Base-by-base conservation (phyloP, 1,140 invertebrate species). In the Drosophila ohnishii region DNA sequence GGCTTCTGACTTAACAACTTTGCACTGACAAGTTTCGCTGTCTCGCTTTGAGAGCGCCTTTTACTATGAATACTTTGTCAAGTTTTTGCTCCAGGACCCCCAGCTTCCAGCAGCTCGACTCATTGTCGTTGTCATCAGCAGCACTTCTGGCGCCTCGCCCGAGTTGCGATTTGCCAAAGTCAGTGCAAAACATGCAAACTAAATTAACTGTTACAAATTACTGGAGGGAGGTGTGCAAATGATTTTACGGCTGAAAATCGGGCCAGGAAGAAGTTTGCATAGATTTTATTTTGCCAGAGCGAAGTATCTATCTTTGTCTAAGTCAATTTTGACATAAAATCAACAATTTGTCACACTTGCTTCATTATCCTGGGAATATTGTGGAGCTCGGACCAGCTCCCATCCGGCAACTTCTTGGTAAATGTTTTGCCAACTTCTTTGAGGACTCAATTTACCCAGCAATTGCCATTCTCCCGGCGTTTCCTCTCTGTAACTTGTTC, bases 1-100 rank as follows among this genome's bases (percentile, higher is more conserved):
- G 65, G 69, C 84, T 78, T 71, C 72, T 87, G 84, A 87, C 80
- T 87, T 87, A 87, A 88, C 77, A 87, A 87, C 84, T 87, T 87
- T 88, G 48, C 76, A 84, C 65, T 77, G 84, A 72, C 76, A 87
- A 87, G 84, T 87, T 87, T 87, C 80, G 65, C 78, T 78, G 83
- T 88, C 65, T 77, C 73, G 59, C 51, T 65, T 75, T 74, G 61
- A 67, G 56, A 66, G 63, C 71, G 80, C 77, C 69, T 71, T 67
- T 77, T 74, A 80, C 80, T 80, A 80, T 80, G 76, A 88, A 84
- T 78, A 87, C 80, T 87, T 87, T 78, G 84, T 84, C 80, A 87
- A 87, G 80, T 88, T 88, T 84, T 80, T 78, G 79, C 80, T 79
- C 42, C 75, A 65, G 67, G 81, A 85, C 14, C 35, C 14, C 35